Percentiles rank a stretch among this genome's conserved stretches.
Conservation (phyloP, 1,140 invertebrate species). For the Leptonema lineaticorne region DNA sequence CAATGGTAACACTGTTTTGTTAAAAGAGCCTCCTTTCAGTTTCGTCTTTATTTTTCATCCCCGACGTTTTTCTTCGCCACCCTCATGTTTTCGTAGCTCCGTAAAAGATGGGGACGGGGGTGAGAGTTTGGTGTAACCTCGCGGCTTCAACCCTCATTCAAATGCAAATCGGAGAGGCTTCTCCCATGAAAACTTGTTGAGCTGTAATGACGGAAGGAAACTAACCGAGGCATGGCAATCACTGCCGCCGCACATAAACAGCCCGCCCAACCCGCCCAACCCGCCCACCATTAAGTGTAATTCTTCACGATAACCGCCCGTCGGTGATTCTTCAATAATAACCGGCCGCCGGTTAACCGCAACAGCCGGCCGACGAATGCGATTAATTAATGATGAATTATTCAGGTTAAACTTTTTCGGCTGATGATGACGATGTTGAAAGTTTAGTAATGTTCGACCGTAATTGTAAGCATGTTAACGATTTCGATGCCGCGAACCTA, state of each 20-base stretch:
- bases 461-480: too few species aligned
- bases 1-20: not conserved
- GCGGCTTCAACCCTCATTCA: slow-evolving; percentile 27
- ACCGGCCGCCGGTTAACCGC: too few species aligned
- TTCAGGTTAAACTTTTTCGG: not conserved
- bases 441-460: too few species aligned
- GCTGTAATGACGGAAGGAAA: slow-evolving; percentile 37
- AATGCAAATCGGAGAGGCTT: slow-evolving; percentile 35
- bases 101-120: not conserved
- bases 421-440: not conserved
- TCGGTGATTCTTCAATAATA: not conserved
- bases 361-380: not conserved
- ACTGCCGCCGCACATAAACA: not conserved
- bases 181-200: slow-evolving; percentile 30
- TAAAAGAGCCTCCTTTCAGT: too few species aligned
- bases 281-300: too few species aligned
- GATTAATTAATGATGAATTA: slow-evolving; percentile 15
- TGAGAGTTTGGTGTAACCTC: not conserved
- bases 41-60: too few species aligned
- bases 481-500: too few species aligned
- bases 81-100: not conserved
- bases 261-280: too few species aligned
- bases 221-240: slow-evolving; percentile 18
- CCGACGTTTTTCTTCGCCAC: not conserved
- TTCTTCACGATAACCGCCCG: too few species aligned